Percentiles rank a stretch among this genome's conserved stretches.
Evolutionary conservation across 2,888 invertebrate genomes (phyloP).

Genomic region (Folsomia candida): DNA sequence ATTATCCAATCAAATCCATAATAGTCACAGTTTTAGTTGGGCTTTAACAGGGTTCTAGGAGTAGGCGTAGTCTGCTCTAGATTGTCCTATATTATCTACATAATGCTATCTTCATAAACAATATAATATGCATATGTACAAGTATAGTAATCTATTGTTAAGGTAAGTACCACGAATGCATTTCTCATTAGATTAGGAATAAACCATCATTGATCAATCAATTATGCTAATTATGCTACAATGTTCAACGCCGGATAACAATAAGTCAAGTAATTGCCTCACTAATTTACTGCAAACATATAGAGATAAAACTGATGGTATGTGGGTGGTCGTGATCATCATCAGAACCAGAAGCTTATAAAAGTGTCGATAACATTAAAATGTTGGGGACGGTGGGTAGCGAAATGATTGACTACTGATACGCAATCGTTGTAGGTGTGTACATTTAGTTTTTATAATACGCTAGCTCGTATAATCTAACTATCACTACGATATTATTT

Average conservation of each 20-base stretch:
- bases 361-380: not conserved
- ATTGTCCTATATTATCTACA: too few species aligned
- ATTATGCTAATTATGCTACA: not conserved
- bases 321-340: not conserved
- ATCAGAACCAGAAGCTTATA: constrained; percentile 6
- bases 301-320: not conserved
- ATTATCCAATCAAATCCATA: too few species aligned
- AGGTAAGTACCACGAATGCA: constrained; percentile 5
- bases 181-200: not conserved
- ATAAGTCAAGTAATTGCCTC: not conserved
- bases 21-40: too few species aligned
- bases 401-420: not conserved
- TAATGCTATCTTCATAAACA: too few species aligned
- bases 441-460: not conserved
- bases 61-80: too few species aligned
- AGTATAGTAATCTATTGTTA: too few species aligned
- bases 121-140: too few species aligned
- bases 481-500: not conserved
- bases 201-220: not conserved
- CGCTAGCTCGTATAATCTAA: not conserved
- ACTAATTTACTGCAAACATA: not conserved
- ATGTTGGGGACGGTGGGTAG: too few species aligned
- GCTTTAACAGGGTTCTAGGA: too few species aligned
- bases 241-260: not conserved
- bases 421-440: not conserved